Conservation (phyloP, 2,888 invertebrate genomes). For the Apomyelois bistriatella region DNA sequence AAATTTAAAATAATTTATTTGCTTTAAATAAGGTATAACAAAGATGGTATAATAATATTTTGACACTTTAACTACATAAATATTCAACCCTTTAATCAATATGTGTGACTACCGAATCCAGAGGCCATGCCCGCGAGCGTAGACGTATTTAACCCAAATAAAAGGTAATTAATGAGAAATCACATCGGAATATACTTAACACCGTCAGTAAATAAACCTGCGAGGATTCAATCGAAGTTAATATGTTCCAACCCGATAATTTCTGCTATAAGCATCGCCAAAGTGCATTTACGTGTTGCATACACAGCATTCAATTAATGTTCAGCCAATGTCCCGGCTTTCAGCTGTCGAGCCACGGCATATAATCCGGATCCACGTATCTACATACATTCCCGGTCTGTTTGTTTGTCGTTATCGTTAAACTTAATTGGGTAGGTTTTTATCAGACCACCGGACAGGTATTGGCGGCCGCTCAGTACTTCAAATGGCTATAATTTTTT, state of each 20-base stretch:
- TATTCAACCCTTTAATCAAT: no score
- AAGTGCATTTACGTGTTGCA: constrained; percentile 43
- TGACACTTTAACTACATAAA: no score
- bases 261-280: constrained; percentile 28
- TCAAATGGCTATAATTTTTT: background rate
- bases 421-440: constrained; percentile 10
- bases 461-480: constrained; percentile 1
- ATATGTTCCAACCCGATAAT: constrained; percentile 25
- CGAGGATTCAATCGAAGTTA: constrained; percentile 23
- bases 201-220: constrained; percentile 15
- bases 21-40: no score
- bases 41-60: no score
- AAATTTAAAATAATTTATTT: no score
- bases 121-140: background rate
- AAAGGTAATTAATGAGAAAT: constrained; percentile 8
- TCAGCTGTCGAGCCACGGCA: constrained; percentile 30
- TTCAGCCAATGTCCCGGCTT: constrained; percentile 32
- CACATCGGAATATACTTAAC: constrained; percentile 6
- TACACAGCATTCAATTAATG: constrained; percentile 26
- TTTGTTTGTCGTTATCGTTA: constrained; percentile 21
- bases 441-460: constrained; percentile 3
- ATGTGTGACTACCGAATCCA: background rate
- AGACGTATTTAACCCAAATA: constrained; percentile 20
- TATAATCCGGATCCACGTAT: constrained; percentile 37
- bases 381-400: constrained; percentile 23